Percentiles rank a stretch among this genome's conserved stretches.
These are phyloP conservation scores for Upupa epops DNA, from an alignment of 2,113 vertebrate genomes.

Conservation along the genomic window DNA sequence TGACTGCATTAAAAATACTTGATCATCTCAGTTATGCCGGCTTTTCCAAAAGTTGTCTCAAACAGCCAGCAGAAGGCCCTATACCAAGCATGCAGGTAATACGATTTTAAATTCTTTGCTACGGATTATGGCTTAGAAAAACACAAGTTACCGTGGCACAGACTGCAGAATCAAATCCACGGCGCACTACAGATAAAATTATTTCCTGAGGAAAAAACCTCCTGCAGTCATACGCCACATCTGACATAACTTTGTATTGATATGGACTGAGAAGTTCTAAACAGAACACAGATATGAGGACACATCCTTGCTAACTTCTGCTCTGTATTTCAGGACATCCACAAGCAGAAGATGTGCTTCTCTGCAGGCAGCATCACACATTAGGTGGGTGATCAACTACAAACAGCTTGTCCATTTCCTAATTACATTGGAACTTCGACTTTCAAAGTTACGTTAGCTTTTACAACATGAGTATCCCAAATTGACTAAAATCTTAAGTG, in stretches of 20 bases:
- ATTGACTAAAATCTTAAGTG: neutral
- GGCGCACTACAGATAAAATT: neutral
- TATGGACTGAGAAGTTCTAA: too few species aligned
- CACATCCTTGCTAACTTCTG: neutral
- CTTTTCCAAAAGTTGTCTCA: neutral
- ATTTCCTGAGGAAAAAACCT: neutral
- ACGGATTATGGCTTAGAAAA: neutral
- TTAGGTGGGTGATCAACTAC: neutral
- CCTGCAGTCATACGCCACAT: neutral
- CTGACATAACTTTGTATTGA: neutral
- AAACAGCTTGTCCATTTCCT: rapidly evolving
- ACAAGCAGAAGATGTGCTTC: neutral
- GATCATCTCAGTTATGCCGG: neutral
- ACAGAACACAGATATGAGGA: too few species aligned
- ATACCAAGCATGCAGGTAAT: neutral
- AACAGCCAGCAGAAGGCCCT: neutral
- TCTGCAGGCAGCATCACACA: neutral
- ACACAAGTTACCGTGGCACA: neutral
- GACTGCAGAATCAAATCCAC: neutral
- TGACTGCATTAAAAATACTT: neutral
- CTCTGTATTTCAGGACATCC: neutral
- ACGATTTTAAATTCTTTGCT: neutral
- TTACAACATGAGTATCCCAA: neutral
- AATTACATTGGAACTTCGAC: too few species aligned
- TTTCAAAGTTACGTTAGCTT: neutral